A percentile compares a stretch with the other conserved stretches of the same genome.
These are phyloP conservation scores for Pristiophorus japonicus DNA, from an alignment of 2,113 vertebrate genomes.

Conservation along the genomic window DNA sequence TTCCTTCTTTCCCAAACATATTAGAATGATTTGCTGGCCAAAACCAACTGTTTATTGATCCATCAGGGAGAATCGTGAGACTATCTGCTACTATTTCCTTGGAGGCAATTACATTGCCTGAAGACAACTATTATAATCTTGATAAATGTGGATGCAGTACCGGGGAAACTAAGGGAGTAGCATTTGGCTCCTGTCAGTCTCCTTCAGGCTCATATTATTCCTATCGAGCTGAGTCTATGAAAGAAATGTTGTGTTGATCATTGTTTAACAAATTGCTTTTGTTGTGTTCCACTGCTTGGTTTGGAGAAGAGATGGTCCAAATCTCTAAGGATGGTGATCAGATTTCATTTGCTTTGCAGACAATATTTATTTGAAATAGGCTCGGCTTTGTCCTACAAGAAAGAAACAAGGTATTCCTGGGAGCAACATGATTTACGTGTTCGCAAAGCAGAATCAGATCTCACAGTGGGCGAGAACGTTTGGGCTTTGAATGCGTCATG, in stretches of 20 bases:
- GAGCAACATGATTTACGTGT: background rate
- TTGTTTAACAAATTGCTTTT: background rate
- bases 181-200: background rate
- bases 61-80: too few relatives aligned
- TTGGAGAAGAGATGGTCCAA: background rate
- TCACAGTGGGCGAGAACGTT: background rate
- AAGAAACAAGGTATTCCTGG: background rate
- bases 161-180: too few relatives aligned
- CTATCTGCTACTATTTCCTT: background rate
- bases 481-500: background rate
- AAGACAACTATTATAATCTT: constrained; percentile 3
- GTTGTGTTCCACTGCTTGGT: background rate
- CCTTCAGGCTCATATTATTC: background rate
- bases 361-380: background rate
- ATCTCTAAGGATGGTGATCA: background rate
- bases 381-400: background rate
- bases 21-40: background rate
- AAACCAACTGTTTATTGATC: background rate
- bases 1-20: background rate
- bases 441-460: background rate
- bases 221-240: background rate
- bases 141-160: background rate
- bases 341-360: background rate
- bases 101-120: background rate
- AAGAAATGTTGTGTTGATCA: background rate